Base-by-base conservation (phyloP, 2,888 invertebrate species). In the Nomada goodeniana region DNA sequence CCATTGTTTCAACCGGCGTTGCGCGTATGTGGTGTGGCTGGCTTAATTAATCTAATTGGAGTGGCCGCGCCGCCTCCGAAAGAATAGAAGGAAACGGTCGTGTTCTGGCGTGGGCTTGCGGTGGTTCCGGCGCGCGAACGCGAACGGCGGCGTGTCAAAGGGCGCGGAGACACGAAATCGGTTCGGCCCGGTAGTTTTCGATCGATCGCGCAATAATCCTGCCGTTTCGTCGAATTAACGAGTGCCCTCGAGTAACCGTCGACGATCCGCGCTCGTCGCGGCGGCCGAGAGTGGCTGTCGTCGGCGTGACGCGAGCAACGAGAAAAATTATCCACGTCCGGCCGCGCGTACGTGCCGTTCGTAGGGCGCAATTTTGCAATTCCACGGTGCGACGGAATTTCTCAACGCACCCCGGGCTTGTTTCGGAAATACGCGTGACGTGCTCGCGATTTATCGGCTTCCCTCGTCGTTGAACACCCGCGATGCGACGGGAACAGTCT, bases 21-120 rank as follows among this genome's bases (percentile, higher is more conserved):
- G 83, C 84, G 69, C 72, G 76, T 83, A 23, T 23, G 26, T 26
- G 20, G 79, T 71, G 86, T 65, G 76, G 82, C 72, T 76, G 82
- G 81, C 82, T 88, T 89, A 88, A 88, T 88, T 88, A 88, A 88
- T 89, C 89, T 89, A 88, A 88, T 88, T 88, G 86, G 84, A 88
- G 86, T 87, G 83, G 82, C 67, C 79, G 75, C 52, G 77, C 60
- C 63, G 78, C 75, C 68, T 44, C 61, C 57, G 23, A 74, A 83
- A 83, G 75, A 85, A 86, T 76, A 76, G 65, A 29, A 77, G 59
- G 68, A 68, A n/a, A 47, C 50, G 42, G 64, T 26, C 13, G 68
- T 18, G 26, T 36, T 1, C 3, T 18, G 55, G 20, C 52, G 44
- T 10, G 18, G 36, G 13, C 11, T 11, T 18, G 9, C 26, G 2